Base-by-base conservation (phyloP, 2,797 vertebrate species). In the Pseudochaenichthys georgianus region DNA sequence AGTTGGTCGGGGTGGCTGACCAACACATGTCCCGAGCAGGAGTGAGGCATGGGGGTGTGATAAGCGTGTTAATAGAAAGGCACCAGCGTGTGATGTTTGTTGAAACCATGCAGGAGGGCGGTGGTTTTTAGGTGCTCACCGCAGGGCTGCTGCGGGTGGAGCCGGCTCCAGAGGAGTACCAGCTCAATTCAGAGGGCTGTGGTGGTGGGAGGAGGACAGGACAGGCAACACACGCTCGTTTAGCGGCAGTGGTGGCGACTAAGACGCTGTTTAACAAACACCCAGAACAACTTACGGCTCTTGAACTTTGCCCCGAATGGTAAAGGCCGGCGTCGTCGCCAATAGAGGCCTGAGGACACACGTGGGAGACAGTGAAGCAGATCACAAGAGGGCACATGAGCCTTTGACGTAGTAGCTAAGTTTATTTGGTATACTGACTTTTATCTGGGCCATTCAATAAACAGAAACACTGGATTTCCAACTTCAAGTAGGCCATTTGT, bases 101-200 rank as follows among this genome's bases (percentile, higher is more conserved):
- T 46, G 48, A 76, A 19, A 54, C 66, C 90, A 88, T 88, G 90
- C 88, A 78, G 55, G 81, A 70, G 75, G 73, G 83, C 31, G 5
- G 73, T 67, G 75, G 64, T 63, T 79, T 72, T 70, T 48, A 68
- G 83, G 78, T 0, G 91, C 97, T 99, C 96, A 99, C 98, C 98
- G 90, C 93, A 59, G 98, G 97, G 84, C 97, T 99, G 94, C 95
- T 99, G 85, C 90, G 95, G 70, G 95, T 86, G 70, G 97, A 98
- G 87, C 96, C 97, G 83, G 95, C 82, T 95, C 96, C 95, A 78
- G 96, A 98, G 67, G 97, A 98, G 84, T 94, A 95, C 92, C 91
- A 97, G 95, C 97, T 98, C 91, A 94, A 96, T 91, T 98, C 98
- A 88, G 97, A 98, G n/a, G 96, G 97, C 98, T 99, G 94, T 64